Evolutionary conservation across 2,888 invertebrate genomes (phyloP), one percentile per base, ranked within the genome.

Genomic region (Monoplex corrugatus): DNA sequence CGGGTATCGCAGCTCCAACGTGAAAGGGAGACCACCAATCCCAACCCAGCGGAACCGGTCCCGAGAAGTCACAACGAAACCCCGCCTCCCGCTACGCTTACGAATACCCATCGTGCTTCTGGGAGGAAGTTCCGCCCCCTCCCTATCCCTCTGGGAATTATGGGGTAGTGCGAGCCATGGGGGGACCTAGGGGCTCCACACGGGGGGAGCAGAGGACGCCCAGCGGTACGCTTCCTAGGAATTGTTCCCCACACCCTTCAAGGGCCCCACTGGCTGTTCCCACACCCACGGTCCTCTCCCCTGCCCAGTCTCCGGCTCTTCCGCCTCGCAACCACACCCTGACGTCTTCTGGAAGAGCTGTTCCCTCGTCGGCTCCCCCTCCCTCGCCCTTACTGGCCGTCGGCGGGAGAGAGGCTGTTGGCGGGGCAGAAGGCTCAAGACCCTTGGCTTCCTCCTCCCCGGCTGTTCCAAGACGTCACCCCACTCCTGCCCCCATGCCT

Each of bases 71-170:
- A 45, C 10, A 45, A 45, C n/a, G 80, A 23, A 19, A 84, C 72
- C 38, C 84, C 35, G 87, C 72, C 1, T 38, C 87, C 40, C 86
- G 90, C 10, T 90, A 90, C 87, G 90, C 57, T 8, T 86, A 89
- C 68, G 89, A 90, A 43, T 90, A 90, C 86, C 90, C 90, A 5
- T 89, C 90, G 35, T 90, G 90, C 75, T 90, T 88, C 82, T 90
- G 90, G 90, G 90, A 90, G 57, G 90, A 90, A 88, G 90, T 89
- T n/a, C 90, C 90, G 23, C 90, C 90, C 1, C 90, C 90, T 40
- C 90, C 90, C 57, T 90, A 90, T 45, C 86, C 88, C 2, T n/a
- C 63, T 0, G 78, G 80, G 35, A 80, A 57, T 8, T 57, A 5
- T 57, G 87, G 80, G 35, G 45, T 87, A 0, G 87, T 87, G 28